Base-by-base conservation (phyloP, 1,140 invertebrate genomes). In the Aphelinus certus region DNA sequence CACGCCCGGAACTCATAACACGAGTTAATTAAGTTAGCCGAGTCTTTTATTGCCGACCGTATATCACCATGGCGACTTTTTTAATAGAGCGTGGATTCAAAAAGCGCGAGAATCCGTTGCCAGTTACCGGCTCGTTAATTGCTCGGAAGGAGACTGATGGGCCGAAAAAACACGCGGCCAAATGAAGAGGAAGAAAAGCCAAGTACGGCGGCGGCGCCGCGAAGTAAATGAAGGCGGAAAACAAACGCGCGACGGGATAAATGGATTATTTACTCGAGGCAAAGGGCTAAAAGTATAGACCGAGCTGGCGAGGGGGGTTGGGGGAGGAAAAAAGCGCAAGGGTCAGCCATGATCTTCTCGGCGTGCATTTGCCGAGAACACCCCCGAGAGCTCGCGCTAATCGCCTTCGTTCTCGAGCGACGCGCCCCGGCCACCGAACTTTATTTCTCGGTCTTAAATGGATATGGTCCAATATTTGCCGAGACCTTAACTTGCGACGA, bases 181-280 rank as follows among this genome's bases (percentile, higher is more conserved):
- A 60, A 60, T 43, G 69, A 65, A 46, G 58, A 47, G 26, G 56
- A 72, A 61, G 26, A 72, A 73, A 76, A 53, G 61, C 65, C 51
- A 69, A 58, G 60, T 45, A 66, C 58, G 46, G 26, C 26, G 26
- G 26, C 26, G 26, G 26, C 26, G 26, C 26, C 26, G 26, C 26
- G 26, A 26, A 73, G 62, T 63, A 79, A 77, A 79, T 79, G 26
- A 78, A 71, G 69, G 56, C 58, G 53, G 69, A 70, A 53, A 72
- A 49, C 66, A 71, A 73, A 68, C 64, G 60, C 71, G 76, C 80
- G 79, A 73, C 76, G 26, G 80, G 80, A 83, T 86, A 85, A 86
- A 86, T 86, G 83, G 82, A 86, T 86, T 86, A 85, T 79, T 77
- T 80, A 80, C 78, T 78, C 79, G 76, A 75, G 46, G 46, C 71